Percentiles rank a stretch among this genome's conserved stretches.
These are phyloP conservation scores for Hecatera dysodea DNA, from an alignment of 2,888 invertebrate species.

Conservation along the genomic window DNA sequence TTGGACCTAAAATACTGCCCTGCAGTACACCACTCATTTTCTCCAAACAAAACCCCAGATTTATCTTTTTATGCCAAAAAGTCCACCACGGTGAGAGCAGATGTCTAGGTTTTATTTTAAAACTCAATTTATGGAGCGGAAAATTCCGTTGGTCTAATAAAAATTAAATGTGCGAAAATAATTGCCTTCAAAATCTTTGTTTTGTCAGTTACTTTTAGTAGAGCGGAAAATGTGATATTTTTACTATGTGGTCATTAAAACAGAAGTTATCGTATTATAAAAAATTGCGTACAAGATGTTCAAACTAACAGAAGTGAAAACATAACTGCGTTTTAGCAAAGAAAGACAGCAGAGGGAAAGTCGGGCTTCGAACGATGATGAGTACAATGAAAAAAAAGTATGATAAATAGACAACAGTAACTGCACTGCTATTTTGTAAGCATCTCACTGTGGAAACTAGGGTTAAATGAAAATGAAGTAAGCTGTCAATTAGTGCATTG, in stretches of 20 bases:
- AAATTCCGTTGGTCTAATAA: conserved; percentile 45
- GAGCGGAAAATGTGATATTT: background rate
- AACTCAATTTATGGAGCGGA: conserved; percentile 38
- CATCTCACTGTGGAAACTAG: no score
- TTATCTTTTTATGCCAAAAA: conserved; percentile 33
- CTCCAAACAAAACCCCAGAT: conserved; percentile 20
- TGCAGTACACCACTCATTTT: conserved; percentile 25
- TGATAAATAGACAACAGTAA: background rate
- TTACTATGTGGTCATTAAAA: background rate
- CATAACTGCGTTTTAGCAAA: background rate
- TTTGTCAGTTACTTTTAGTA: conserved; percentile 9
- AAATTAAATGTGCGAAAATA: conserved; percentile 44
- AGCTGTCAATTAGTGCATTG: no score
- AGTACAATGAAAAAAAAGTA: background rate
- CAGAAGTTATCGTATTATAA: background rate
- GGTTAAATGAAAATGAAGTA: no score
- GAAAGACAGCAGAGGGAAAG: background rate
- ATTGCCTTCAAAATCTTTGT: conserved; percentile 33
- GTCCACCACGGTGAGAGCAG: conserved; percentile 13
- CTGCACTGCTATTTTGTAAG: no score
- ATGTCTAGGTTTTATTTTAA: conserved; percentile 38
- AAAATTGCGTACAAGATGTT: background rate
- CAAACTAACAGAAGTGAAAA: background rate
- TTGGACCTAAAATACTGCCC: conserved; percentile 25
- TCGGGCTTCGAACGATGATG: background rate